Evolutionary conservation across 2,113 vertebrate genomes (phyloP), one percentile per base, ranked within the genome.

Genomic region (Amblyornis subalaris): DNA sequence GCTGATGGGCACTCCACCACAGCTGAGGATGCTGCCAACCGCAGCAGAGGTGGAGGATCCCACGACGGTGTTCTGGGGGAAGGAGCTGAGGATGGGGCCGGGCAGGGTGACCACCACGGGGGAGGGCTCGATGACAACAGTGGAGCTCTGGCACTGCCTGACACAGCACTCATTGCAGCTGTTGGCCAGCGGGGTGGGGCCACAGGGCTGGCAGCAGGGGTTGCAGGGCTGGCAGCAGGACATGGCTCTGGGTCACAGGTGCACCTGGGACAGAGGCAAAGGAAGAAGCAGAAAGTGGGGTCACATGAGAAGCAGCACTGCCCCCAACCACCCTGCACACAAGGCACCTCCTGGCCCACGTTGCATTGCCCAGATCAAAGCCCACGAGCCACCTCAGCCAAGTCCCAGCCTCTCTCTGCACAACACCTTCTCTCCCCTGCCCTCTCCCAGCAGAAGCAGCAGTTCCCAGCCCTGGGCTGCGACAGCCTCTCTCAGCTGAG

Each of bases 71-170:
- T 88, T 88, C 86, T 88, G 86, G 1, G 91, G 86, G 74, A 70
- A 93, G 69, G 86, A 93, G 85, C 79, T 88, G 73, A 89, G 73
- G 90, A 93, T 88, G 79, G 90, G 90, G 0, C 85, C 85, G 0
- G 70, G 70, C 51, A 71, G 55, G 33, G 33, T 44, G 62, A 86
- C 83, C 33, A 67, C 3, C 44, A 58, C 71, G 0, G 31, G 1
- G 1, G 71, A 14, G 12, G 67, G 62, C 2, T 82, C 0, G 0
- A 74, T 77, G 44, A 3, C 8, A 0, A 70, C 8, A 0, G 20
- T 18, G 42, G 79, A 83, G 35, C 3, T 2, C 67, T 85, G 81
- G 74, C 81, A 85, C 70, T 91, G 82, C 48, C 82, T 69, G 61
- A 48, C 47, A 74, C 89, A 91, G 75, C 54, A 47, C 69, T 86